phyloP scores from a whole-genome alignment of 2,113 vertebrate genomes.

The Nematolebias whitei region DNA sequence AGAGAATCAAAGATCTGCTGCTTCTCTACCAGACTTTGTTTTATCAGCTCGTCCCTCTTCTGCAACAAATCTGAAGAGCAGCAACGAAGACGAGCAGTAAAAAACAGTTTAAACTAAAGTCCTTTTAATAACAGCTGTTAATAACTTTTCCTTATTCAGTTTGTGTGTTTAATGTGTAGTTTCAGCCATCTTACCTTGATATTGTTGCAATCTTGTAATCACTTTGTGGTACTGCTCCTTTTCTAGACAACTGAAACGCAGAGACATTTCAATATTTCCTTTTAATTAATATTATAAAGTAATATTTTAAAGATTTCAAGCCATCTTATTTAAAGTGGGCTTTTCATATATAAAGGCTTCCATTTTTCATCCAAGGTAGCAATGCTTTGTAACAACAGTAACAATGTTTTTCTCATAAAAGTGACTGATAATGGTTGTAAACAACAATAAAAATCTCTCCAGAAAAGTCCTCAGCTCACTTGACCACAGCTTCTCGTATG shows the following conservation, averaged over 20 bases:
- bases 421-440: too few relatives aligned
- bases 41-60: constrained; percentile 82
- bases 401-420: too few relatives aligned
- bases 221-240: constrained; percentile 73
- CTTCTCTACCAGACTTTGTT: constrained; percentile 84
- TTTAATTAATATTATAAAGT: neutral
- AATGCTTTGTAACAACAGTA: too few relatives aligned
- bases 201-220: constrained; percentile 75
- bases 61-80: constrained; percentile 80
- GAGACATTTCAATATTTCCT: neutral
- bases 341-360: too few relatives aligned
- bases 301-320: neutral
- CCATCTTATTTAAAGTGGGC: too few relatives aligned
- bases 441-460: neutral
- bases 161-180: too few relatives aligned
- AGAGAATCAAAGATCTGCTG: constrained; percentile 85
- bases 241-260: constrained; percentile 81
- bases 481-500: constrained; percentile 87
- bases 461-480: constrained; percentile 64
- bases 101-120: too few relatives aligned
- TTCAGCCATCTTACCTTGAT: constrained; percentile 81
- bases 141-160: too few relatives aligned
- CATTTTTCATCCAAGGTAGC: too few relatives aligned
- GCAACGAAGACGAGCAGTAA: neutral
- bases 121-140: too few relatives aligned